These are phyloP conservation scores for Elaphurus davidianus DNA, from an alignment of 2,113 vertebrate species.

Conservation along the genomic window DNA sequence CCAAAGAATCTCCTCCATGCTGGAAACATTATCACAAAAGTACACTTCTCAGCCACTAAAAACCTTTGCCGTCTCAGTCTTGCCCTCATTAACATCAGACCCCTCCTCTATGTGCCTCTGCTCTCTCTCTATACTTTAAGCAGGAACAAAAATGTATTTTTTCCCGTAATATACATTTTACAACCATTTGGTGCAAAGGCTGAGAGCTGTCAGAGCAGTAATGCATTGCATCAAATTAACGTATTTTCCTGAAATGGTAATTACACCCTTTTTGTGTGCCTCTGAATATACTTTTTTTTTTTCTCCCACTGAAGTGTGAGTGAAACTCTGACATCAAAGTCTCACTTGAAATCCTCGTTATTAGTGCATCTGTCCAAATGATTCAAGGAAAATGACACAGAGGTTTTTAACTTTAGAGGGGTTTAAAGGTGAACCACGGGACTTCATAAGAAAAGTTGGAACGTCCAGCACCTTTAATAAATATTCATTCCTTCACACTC, in stretches of 20 bases:
- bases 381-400: conserved; percentile 4
- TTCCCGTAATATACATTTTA: conserved; percentile 36
- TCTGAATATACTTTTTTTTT: conserved; percentile 52
- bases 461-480: neutral
- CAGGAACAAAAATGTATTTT: neutral
- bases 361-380: conserved; percentile 42
- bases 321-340: conserved; percentile 56
- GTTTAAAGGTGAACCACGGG: conserved; percentile 27
- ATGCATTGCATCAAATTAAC: conserved; percentile 66
- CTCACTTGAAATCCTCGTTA: conserved; percentile 48
- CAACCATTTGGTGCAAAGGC: conserved; percentile 54
- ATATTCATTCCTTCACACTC: neutral
- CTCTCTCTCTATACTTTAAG: conserved; percentile 23
- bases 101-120: neutral
- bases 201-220: conserved; percentile 71
- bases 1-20: neutral
- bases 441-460: conserved; percentile 25
- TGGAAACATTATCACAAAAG: neutral
- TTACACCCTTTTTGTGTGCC: conserved; percentile 67
- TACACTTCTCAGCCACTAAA: neutral
- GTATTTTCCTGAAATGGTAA: conserved; percentile 72
- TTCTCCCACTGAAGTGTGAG: conserved; percentile 61
- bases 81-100: neutral
- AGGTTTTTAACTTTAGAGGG: conserved; percentile 27
- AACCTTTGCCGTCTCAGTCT: neutral